A percentile compares a stretch with the other conserved stretches of the same genome.
These are phyloP conservation scores for Parnassius glacialis DNA, from an alignment of 2,888 invertebrate species.

Conservation along the genomic window DNA sequence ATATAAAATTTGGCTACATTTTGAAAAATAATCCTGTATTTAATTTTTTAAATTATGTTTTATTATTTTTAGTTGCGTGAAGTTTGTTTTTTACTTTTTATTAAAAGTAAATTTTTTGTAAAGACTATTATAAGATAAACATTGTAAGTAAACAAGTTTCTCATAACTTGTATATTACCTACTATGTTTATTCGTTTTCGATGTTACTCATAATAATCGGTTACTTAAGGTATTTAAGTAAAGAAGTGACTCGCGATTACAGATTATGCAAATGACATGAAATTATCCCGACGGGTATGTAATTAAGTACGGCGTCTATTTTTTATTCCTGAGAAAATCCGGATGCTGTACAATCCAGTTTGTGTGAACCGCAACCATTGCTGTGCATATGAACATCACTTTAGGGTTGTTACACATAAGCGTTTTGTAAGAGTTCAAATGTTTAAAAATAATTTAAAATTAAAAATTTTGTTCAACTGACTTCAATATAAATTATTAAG, in stretches of 20 bases:
- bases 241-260: constrained; percentile 9
- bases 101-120: background rate
- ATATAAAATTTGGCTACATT: too few species aligned
- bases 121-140: constrained; percentile 6
- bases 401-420: constrained; percentile 4
- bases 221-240: constrained; percentile 10
- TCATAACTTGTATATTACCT: background rate
- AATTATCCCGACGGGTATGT: constrained; percentile 17
- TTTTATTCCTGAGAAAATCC: constrained; percentile 18
- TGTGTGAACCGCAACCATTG: background rate
- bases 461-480: too few species aligned
- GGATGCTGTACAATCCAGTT: constrained; percentile 14
- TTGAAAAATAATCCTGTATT: too few species aligned
- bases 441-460: too few species aligned
- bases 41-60: too few species aligned
- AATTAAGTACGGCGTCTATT: constrained; percentile 12
- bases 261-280: constrained; percentile 20
- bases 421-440: background rate
- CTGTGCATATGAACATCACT: background rate
- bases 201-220: background rate
- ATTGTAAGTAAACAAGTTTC: background rate
- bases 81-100: too few species aligned
- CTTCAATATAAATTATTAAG: too few species aligned
- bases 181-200: background rate
- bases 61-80: too few species aligned